These are phyloP conservation scores for Leucoraja erinaceus DNA, from an alignment of 2,113 vertebrate genomes.

Conservation along the genomic window DNA sequence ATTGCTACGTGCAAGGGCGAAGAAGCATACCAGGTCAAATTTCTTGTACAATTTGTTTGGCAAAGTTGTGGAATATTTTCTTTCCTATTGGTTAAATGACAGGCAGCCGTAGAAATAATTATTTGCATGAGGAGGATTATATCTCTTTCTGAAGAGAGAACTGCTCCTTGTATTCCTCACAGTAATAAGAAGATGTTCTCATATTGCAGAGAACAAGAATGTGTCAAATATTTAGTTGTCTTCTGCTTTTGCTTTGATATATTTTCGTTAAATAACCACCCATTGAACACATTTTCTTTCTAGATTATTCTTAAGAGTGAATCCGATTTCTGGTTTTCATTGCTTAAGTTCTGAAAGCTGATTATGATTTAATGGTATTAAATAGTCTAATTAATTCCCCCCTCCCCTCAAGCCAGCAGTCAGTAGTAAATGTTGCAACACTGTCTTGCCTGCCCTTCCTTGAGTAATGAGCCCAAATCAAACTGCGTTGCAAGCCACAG, in stretches of 20 bases:
- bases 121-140: slow-evolving; percentile 1
- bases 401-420: not conserved
- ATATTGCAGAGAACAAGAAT: not conserved
- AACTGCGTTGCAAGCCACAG: slow-evolving; percentile 21
- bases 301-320: not conserved
- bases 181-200: not conserved
- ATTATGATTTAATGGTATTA: slow-evolving; percentile 23
- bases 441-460: slow-evolving; percentile 17
- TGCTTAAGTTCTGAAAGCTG: slow-evolving; percentile 22
- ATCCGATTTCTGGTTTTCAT: not conserved
- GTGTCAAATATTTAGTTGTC: not conserved
- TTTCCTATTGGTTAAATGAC: not conserved
- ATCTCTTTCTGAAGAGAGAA: not conserved
- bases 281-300: not conserved
- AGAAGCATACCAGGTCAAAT: not conserved
- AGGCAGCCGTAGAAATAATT: not conserved
- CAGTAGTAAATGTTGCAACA: slow-evolving; percentile 26
- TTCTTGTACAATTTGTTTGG: not conserved
- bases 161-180: not conserved
- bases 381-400: slow-evolving; percentile 17
- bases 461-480: slow-evolving; percentile 28
- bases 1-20: not conserved
- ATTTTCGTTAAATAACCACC: not conserved
- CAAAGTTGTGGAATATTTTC: not conserved
- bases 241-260: not conserved